These are phyloP conservation scores for Pterois miles DNA, from an alignment of 2,797 vertebrate species.

Conservation along the genomic window DNA sequence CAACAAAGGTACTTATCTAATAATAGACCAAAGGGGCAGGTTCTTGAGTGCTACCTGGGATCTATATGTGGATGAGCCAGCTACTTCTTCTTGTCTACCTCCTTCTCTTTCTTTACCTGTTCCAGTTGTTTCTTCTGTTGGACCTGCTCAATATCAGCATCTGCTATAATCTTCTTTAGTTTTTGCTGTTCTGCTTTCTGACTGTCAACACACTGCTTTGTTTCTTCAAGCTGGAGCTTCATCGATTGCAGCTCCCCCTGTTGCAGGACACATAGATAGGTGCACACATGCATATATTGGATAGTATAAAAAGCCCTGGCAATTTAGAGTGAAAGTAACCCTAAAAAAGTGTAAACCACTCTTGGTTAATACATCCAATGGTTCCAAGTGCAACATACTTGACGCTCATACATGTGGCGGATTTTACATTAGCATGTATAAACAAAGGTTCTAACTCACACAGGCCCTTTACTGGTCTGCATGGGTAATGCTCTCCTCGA, in stretches of 20 bases:
- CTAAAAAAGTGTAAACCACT: no score
- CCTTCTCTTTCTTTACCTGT: conserved; percentile 78
- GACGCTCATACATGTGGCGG: no score
- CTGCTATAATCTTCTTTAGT: conserved; percentile 88
- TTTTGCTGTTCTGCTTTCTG: conserved; percentile 88
- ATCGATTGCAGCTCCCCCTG: conserved; percentile 88
- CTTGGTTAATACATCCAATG: no score
- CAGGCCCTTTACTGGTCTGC: no score
- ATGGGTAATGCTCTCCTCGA: no score
- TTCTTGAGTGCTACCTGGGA: no score
- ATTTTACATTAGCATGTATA: no score
- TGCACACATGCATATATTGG: not conserved
- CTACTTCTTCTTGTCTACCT: not conserved
- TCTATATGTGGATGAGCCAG: no score
- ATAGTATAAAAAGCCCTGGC: not conserved
- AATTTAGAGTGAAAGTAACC: not conserved
- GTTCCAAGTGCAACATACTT: no score
- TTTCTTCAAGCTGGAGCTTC: conserved; percentile 89
- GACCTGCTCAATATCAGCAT: conserved; percentile 87
- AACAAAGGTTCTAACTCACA: no score
- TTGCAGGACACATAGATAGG: conserved; percentile 11
- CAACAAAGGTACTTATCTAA: no score
- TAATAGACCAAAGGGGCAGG: no score
- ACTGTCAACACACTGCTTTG: conserved; percentile 87
- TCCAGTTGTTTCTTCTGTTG: conserved; percentile 90